These are phyloP conservation scores for Lacanobia oleracea DNA, from an alignment of 2,888 invertebrate species.

Conservation along the genomic window DNA sequence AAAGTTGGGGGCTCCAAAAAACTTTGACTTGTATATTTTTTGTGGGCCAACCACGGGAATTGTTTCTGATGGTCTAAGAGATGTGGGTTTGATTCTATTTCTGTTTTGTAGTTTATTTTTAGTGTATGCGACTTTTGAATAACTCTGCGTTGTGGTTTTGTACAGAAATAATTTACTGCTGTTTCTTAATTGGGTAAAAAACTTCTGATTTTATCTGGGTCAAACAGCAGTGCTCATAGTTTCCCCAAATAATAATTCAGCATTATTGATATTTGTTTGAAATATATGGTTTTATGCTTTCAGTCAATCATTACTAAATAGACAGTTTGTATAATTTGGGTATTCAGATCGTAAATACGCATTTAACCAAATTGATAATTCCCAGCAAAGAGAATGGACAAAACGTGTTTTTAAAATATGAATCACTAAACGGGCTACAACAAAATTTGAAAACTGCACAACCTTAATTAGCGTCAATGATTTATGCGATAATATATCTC, in stretches of 20 bases:
- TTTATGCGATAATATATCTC: conserved; percentile 56
- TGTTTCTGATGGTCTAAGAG: conserved; percentile 82
- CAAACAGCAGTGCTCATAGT: conserved; percentile 7
- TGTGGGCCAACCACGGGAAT: conserved; percentile 79
- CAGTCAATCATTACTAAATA: background rate
- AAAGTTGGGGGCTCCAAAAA: conserved; percentile 85
- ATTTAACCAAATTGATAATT: background rate
- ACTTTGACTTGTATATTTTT: conserved; percentile 84
- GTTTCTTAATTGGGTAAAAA: conserved; percentile 2
- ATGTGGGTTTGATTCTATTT: conserved; percentile 76
- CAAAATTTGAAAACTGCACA: conserved; percentile 34
- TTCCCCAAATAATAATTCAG: conserved; percentile 5
- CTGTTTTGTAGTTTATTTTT: conserved; percentile 65
- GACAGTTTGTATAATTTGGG: conserved; percentile 1
- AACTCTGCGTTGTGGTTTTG: conserved; percentile 15
- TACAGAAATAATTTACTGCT: conserved; percentile 1
- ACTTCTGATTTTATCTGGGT: conserved; percentile 22
- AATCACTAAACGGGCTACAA: conserved; percentile 24
- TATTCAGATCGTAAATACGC: conserved; percentile 13
- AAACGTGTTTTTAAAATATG: conserved; percentile 20
- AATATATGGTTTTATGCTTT: conserved; percentile 9
- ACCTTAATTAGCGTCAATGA: conserved; percentile 53
- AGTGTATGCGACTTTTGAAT: conserved; percentile 42
- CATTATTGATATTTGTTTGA: conserved; percentile 15
- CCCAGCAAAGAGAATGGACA: background rate